A percentile compares a stretch with the other conserved stretches of the same genome.
Evolutionary conservation across 2,888 invertebrate species (phyloP).

Genomic region (Drosophila cognata): DNA sequence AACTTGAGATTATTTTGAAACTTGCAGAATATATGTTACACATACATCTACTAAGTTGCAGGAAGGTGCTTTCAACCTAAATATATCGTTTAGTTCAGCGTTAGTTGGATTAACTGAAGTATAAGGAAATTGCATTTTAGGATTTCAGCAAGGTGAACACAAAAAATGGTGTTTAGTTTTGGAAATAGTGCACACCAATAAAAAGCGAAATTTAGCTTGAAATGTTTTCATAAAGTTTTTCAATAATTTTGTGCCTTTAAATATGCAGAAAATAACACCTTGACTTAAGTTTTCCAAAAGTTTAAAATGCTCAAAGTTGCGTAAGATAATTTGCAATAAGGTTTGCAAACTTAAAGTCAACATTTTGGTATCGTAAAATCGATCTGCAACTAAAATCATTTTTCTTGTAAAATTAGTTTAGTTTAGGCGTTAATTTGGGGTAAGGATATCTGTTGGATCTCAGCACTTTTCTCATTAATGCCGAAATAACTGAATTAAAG

Average conservation of each 20-base stretch:
- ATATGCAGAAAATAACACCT: background rate
- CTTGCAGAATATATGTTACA: constrained; percentile 13
- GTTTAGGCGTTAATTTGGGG: background rate
- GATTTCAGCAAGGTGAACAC: background rate
- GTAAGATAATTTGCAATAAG: background rate
- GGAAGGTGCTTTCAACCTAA: constrained; percentile 19
- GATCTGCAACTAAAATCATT: background rate
- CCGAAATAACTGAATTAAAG: constrained; percentile 66
- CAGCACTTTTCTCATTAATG: constrained; percentile 38
- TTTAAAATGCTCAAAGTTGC: background rate
- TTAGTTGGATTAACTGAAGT: constrained; percentile 6
- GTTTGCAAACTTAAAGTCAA: background rate
- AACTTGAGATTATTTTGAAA: constrained; percentile 54
- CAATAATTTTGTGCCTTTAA: background rate
- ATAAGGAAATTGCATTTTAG: constrained; percentile 2
- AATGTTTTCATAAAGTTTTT: background rate
- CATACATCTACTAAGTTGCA: constrained; percentile 10
- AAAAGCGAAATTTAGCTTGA: background rate
- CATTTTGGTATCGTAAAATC: background rate
- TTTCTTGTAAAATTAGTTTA: background rate
- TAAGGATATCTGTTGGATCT: constrained; percentile 1
- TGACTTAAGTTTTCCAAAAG: background rate
- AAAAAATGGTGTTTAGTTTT: background rate
- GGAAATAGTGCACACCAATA: background rate
- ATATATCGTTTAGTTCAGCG: constrained; percentile 27